Base-by-base conservation (phyloP, 1,140 invertebrate genomes). In the Scaptomyza pallida region DNA sequence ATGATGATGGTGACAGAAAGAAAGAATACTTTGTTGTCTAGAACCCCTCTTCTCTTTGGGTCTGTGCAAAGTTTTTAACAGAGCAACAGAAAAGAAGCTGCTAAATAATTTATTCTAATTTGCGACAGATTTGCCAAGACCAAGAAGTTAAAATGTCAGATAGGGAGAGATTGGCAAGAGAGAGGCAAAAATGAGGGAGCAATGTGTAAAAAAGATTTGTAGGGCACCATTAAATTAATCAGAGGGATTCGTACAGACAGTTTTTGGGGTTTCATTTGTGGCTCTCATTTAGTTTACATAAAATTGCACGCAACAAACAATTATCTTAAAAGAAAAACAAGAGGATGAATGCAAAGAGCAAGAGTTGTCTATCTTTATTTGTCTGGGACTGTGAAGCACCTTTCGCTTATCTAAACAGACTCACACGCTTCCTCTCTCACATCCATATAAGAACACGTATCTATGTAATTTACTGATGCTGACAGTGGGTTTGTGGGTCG, bases 61-160 rank as follows among this genome's bases (percentile, higher is more conserved):
- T 61, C 48, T 30, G 13, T 15, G 30, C 17, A 48, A 75, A 37
- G 45, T 75, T 63, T 61, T 72, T 71, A 64, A 37, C 44, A 45
- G 48, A 40, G 47, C 60, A 65, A 68, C 37, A 82, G 60, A 47
- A 55, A 69, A 70, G 60, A 76, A 72, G 44, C 73, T 80, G 77
- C 50, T 68, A 74, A 86, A 85, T 85, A 81, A 86, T 86, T 86
- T 77, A 86, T 86, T 80, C 61, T 76, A 77, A 86, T 77, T 85
- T 77, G 68, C 35, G 45, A 52, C 56, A 64, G 80, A 85, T 85
- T 85, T 76, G 41, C 55, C 55, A 61, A 37, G 57, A 30, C 44
- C 62, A 77, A 59, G 35, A 80, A 80, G 77, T 64, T 50, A 72
- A 61, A 64, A 68, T n/a, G 40, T 59, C 56, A 26, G 23, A 26